Conservation (phyloP, 2,113 vertebrate genomes). For the Furnarius figulus region DNA sequence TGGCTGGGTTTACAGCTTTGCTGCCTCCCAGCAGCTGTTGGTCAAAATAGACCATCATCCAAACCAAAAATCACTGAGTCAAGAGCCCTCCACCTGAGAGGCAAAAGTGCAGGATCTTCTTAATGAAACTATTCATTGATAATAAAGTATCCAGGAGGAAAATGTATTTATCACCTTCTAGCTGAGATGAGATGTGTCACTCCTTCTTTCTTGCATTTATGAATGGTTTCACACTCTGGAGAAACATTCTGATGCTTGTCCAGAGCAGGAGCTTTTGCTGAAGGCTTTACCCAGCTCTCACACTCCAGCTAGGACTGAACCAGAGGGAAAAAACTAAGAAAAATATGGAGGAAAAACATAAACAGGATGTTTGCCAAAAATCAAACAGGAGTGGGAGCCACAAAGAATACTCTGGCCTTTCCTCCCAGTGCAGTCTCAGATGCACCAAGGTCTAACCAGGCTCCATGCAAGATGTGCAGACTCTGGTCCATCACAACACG, state of each 20-base stretch:
- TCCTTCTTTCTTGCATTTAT: neutral
- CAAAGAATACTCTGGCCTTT: neutral
- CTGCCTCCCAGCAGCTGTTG: constrained; percentile 10
- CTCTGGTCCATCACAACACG: neutral
- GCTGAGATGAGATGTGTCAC: neutral
- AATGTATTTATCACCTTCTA: neutral
- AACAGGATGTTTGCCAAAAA: neutral
- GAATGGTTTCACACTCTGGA: neutral
- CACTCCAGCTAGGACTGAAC: neutral
- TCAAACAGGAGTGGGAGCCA: neutral
- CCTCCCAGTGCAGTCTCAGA: accelerated
- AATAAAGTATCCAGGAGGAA: neutral
- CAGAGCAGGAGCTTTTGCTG: neutral
- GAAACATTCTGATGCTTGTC: neutral
- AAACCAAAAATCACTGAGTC: neutral
- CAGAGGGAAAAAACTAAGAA: neutral
- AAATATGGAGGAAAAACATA: neutral
- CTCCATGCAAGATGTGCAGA: accelerated
- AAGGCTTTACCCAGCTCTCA: neutral
- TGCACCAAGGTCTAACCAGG: neutral
- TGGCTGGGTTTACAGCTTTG: neutral
- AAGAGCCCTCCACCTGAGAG: neutral
- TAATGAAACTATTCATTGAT: neutral
- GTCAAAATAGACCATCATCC: neutral
- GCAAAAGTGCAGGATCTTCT: neutral